phyloP scores from a whole-genome alignment of 2,888 invertebrate species.

The Rhorus exstirpatorius region DNA sequence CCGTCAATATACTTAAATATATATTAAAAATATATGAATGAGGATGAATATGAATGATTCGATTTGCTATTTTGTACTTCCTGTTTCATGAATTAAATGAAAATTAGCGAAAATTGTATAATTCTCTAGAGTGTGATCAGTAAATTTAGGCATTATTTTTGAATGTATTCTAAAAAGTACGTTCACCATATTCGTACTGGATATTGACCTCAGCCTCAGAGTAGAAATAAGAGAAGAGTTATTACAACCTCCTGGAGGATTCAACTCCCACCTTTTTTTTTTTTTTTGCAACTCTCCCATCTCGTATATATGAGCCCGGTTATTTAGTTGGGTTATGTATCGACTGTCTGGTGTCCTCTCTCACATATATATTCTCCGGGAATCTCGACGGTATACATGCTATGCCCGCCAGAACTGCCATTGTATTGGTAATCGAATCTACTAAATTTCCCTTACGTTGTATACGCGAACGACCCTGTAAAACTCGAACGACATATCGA shows the following conservation, averaged over 20 bases:
- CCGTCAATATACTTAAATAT: too few relatives aligned
- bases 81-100: too few relatives aligned
- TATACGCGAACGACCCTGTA: not conserved
- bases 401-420: not conserved
- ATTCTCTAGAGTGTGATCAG: too few relatives aligned
- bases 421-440: constrained; percentile 45
- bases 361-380: constrained; percentile 11
- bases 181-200: not conserved
- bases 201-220: constrained; percentile 43
- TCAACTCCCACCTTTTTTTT: not conserved
- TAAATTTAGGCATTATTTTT: too few relatives aligned
- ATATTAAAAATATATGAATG: too few relatives aligned
- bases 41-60: too few relatives aligned
- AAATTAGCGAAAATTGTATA: too few relatives aligned
- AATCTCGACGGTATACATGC: not conserved
- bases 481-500: too few relatives aligned
- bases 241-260: constrained; percentile 61
- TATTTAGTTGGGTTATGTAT: constrained; percentile 49
- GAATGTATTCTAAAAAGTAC: too few relatives aligned
- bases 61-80: too few relatives aligned
- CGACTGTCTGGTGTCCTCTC: constrained; percentile 36
- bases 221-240: constrained; percentile 74
- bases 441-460: constrained; percentile 41
- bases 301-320: constrained; percentile 7
- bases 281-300: constrained; percentile 8